phyloP scores from a whole-genome alignment of 2,113 vertebrate species.

The Aphelocoma coerulescens region DNA sequence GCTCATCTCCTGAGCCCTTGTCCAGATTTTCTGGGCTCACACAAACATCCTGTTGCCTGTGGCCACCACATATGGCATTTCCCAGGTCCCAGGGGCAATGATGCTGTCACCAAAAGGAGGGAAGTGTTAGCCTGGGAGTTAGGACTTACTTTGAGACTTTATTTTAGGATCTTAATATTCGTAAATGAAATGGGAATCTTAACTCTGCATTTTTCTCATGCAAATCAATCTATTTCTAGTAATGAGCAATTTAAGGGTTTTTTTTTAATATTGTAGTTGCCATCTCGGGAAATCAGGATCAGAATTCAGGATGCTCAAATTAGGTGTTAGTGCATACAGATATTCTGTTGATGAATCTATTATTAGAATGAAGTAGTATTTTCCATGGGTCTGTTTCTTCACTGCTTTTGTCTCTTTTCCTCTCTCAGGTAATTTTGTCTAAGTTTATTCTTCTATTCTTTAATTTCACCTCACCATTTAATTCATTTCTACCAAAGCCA shows the following conservation, averaged over 20 bases:
- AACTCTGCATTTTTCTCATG: constrained; percentile 15
- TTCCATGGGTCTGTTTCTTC: background rate
- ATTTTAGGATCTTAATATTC: background rate
- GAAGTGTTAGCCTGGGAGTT: background rate
- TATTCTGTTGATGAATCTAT: constrained; percentile 20
- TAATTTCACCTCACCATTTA: background rate
- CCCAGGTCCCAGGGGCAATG: background rate
- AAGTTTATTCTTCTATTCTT: background rate
- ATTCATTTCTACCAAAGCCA: background rate
- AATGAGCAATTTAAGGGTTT: background rate
- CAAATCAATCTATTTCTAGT: constrained; percentile 45
- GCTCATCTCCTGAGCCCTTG: background rate
- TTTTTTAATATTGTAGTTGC: background rate
- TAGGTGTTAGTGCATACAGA: background rate
- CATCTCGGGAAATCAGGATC: constrained; percentile 10
- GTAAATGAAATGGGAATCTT: background rate
- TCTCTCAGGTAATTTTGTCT: background rate
- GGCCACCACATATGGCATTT: background rate
- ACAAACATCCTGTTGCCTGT: background rate
- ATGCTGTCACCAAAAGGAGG: background rate
- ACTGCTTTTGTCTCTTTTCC: background rate
- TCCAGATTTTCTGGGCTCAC: background rate
- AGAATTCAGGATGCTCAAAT: constrained; percentile 26
- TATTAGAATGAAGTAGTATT: constrained; percentile 14
- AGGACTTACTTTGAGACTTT: background rate